Conservation (phyloP, 2,888 invertebrate species). For the Lobophora halterata region DNA sequence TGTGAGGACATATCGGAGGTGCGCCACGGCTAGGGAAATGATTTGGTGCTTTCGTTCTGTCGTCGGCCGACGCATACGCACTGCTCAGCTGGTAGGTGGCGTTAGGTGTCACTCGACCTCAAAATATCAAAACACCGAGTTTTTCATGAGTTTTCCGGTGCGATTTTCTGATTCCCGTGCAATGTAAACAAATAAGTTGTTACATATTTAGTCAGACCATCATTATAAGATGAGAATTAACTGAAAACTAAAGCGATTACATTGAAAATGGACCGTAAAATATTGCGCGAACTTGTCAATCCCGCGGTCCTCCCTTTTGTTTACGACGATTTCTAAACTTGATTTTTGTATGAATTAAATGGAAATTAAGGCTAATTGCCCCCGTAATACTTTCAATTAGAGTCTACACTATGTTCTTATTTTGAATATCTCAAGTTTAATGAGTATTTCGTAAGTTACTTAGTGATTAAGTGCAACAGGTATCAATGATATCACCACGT, state of each 20-base stretch:
- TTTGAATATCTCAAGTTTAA: conserved; percentile 23
- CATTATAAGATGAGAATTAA: conserved; percentile 34
- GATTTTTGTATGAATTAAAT: conserved; percentile 51
- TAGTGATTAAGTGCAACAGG: conserved; percentile 33
- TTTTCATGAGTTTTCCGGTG: conserved; percentile 80
- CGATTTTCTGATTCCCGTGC: conserved; percentile 60
- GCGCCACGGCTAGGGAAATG: conserved; percentile 82
- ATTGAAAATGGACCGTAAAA: conserved; percentile 48
- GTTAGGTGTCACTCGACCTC: conserved; percentile 68
- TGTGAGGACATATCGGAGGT: conserved; percentile 77
- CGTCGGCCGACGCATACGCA: conserved; percentile 79
- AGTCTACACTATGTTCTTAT: conserved; percentile 28
- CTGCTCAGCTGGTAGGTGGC: conserved; percentile 79
- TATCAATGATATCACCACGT: conserved; percentile 45
- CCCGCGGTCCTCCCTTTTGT: conserved; percentile 59
- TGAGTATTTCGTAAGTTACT: conserved; percentile 29
- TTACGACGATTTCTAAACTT: conserved; percentile 55
- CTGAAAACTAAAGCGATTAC: conserved; percentile 15
- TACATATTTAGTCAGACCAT: conserved; percentile 35
- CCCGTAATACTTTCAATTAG: conserved; percentile 29
- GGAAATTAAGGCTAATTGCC: conserved; percentile 36
- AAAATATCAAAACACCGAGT: conserved; percentile 71
- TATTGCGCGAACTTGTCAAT: conserved; percentile 67
- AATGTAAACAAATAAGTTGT: conserved; percentile 51
- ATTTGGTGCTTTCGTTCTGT: conserved; percentile 79